These are phyloP conservation scores for Paramormyrops kingsleyae DNA, from an alignment of 2,113 vertebrate species.

Conservation along the genomic window DNA sequence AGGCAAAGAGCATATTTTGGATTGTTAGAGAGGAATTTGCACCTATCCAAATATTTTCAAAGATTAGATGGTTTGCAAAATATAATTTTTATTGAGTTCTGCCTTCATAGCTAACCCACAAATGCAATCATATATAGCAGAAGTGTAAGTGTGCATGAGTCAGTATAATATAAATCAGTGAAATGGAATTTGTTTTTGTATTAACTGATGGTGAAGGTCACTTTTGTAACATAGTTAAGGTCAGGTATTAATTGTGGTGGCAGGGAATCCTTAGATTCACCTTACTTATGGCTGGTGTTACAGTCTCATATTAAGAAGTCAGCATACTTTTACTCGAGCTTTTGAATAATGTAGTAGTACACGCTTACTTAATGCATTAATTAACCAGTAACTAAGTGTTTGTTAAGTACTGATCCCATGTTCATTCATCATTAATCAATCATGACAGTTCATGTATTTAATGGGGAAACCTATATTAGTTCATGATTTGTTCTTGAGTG, in stretches of 20 bases:
- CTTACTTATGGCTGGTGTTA: not conserved
- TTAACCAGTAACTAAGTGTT: too few relatives aligned
- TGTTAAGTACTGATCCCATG: too few relatives aligned
- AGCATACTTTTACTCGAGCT: not conserved
- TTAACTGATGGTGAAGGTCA: not conserved
- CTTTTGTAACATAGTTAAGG: not conserved
- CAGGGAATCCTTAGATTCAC: not conserved
- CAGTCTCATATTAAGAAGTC: not conserved
- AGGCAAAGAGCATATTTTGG: not conserved
- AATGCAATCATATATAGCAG: not conserved
- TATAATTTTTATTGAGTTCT: not conserved
- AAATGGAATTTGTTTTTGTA: not conserved
- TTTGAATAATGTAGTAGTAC: too few relatives aligned
- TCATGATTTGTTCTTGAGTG: too few relatives aligned
- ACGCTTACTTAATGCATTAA: too few relatives aligned
- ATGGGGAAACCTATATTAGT: too few relatives aligned
- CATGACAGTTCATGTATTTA: too few relatives aligned
- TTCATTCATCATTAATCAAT: too few relatives aligned
- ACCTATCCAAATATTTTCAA: not conserved
- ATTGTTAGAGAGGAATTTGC: not conserved
- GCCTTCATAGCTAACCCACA: not conserved
- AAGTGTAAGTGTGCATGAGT: not conserved
- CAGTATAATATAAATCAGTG: not conserved
- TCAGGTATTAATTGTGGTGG: not conserved
- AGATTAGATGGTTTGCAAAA: not conserved